These are phyloP conservation scores for Melanotaenia pygmaea DNA, from an alignment of 2,797 vertebrate species.

Conservation along the genomic window DNA sequence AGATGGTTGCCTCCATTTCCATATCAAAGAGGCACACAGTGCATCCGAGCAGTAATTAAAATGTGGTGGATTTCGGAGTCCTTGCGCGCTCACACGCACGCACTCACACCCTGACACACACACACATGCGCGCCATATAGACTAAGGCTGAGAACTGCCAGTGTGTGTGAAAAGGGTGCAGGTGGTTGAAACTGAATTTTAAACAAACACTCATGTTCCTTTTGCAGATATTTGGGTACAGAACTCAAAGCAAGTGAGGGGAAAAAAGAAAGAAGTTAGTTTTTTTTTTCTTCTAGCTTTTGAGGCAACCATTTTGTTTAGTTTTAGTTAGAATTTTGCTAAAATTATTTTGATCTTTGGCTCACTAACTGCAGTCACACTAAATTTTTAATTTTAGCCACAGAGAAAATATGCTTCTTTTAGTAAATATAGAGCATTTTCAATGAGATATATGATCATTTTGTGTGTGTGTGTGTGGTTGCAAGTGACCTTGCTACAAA, in stretches of 20 bases:
- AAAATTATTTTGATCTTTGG: slow-evolving; percentile 39
- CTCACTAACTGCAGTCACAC: slow-evolving; percentile 30
- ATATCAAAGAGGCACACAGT: slow-evolving; percentile 97
- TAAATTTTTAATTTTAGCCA: slow-evolving; percentile 19
- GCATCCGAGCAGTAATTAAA: slow-evolving; percentile 98
- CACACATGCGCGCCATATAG: slow-evolving; percentile 73
- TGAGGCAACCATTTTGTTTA: slow-evolving; percentile 55
- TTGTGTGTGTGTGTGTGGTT: slow-evolving; percentile 6
- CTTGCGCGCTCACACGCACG: slow-evolving; percentile 30
- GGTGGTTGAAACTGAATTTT: slow-evolving; percentile 84
- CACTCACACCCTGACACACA: slow-evolving; percentile 28
- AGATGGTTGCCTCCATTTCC: slow-evolving; percentile 93
- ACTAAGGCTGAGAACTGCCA: slow-evolving; percentile 85
- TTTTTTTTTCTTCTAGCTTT: slow-evolving; percentile 72
- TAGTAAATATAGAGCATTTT: slow-evolving; percentile 9
- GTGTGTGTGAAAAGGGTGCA: slow-evolving; percentile 87
- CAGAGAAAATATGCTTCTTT: slow-evolving; percentile 23
- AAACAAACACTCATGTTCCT: slow-evolving; percentile 89
- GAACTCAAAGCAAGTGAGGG: slow-evolving; percentile 86
- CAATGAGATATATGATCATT: slow-evolving; percentile 9
- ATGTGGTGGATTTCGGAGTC: slow-evolving; percentile 93
- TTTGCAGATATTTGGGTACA: slow-evolving; percentile 88
- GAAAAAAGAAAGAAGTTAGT: slow-evolving; percentile 84
- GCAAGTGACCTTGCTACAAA: slow-evolving; percentile 66
- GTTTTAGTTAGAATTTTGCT: slow-evolving; percentile 29